phyloP scores from a whole-genome alignment of 1,140 invertebrate species.

The Mylabris phalerata region DNA sequence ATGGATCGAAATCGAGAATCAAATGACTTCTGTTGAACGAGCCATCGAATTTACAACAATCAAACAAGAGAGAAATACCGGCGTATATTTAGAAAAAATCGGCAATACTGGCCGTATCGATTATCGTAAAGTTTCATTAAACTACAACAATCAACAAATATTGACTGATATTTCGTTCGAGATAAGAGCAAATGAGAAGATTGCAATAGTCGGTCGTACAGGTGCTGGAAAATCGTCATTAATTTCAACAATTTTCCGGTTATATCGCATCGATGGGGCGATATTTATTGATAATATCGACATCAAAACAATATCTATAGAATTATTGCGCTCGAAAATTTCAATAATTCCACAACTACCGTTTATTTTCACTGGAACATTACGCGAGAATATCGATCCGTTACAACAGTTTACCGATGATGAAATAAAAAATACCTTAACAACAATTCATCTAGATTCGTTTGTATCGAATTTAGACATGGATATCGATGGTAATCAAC shows the following conservation, averaged over 20 bases:
- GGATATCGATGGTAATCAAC: not conserved
- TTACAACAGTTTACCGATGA: constrained; percentile 45
- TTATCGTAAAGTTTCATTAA: constrained; percentile 57
- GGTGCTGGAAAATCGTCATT: constrained; percentile 78
- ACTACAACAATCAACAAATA: constrained; percentile 53
- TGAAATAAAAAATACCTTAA: constrained; percentile 27
- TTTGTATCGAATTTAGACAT: constrained; percentile 23
- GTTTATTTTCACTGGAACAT: constrained; percentile 54
- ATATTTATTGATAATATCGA: constrained; percentile 21
- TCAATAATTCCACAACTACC: constrained; percentile 67
- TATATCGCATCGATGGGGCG: constrained; percentile 19
- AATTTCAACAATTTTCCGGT: constrained; percentile 51
- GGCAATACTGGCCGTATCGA: constrained; percentile 54
- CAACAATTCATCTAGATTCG: constrained; percentile 1
- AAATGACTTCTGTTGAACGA: constrained; percentile 12
- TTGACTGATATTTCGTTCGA: constrained; percentile 54
- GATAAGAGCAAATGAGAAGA: constrained; percentile 54
- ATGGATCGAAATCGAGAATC: constrained; percentile 46
- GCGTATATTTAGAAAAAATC: constrained; percentile 55
- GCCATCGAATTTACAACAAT: constrained; percentile 42
- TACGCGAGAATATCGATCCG: constrained; percentile 59
- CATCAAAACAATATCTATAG: constrained; percentile 6
- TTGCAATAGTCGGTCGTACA: constrained; percentile 62
- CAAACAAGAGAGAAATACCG: constrained; percentile 56
- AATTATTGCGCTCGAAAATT: constrained; percentile 47